Conservation (phyloP, 2,888 invertebrate genomes). For the Sarcophaga carnaria region DNA sequence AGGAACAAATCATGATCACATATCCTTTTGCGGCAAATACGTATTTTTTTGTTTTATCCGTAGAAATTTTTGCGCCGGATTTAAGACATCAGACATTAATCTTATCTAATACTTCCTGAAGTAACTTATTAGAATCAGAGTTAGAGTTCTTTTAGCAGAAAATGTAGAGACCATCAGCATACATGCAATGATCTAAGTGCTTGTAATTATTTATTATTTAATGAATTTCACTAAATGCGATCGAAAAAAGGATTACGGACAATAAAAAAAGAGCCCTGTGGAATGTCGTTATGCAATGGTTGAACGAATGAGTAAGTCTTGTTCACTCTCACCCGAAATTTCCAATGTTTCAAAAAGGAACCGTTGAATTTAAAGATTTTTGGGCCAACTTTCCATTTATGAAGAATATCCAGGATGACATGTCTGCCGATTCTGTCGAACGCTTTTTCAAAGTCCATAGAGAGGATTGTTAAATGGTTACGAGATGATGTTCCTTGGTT, state of each 20-base stretch:
- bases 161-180: conserved; percentile 46
- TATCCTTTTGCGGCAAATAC: no score
- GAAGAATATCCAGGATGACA: conserved; percentile 28
- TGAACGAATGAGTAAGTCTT: conserved; percentile 4
- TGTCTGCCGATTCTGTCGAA: conserved; percentile 62
- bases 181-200: conserved; percentile 1
- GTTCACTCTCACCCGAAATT: no score
- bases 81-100: no score
- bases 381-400: neutral
- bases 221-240: conserved; percentile 53
- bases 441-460: conserved; percentile 58
- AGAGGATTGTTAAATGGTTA: conserved; percentile 35
- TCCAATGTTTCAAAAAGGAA: no score
- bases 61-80: conserved; percentile 33
- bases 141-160: conserved; percentile 37
- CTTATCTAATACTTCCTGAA: no score
- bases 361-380: no score
- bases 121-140: neutral
- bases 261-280: conserved; percentile 43
- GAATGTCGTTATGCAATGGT: conserved; percentile 40
- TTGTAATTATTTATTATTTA: no score
- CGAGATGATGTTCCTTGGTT: conserved; percentile 8
- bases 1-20: neutral
- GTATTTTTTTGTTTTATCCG: neutral
- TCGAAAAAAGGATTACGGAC: conserved; percentile 50